Base-by-base conservation (phyloP, 2,797 vertebrate species). In the Erithacus rubecula region DNA sequence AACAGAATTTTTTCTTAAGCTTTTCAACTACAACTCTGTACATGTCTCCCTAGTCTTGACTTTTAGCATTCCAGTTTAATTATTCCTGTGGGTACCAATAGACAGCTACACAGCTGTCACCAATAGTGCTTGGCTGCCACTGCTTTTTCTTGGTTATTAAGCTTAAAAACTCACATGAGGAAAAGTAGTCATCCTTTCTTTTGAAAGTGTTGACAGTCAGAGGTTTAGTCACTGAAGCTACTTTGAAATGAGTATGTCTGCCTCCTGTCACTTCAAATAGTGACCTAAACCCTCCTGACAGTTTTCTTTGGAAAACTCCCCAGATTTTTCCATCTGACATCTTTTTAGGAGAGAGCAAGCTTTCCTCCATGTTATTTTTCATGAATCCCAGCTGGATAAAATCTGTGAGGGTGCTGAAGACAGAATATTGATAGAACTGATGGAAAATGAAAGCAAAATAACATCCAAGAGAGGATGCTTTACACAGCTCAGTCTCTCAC, bases 41-140 rank as follows among this genome's bases (percentile, higher is more conserved):
- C 55, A 80, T 68, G 44, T 89, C 74, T 75, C 18, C 26, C 30
- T 23, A 21, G 34, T 83, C 46, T 92, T 96, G 89, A 90, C 2
- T 5, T 90, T 93, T 95, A 95, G 55, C 14, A 26, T 96, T 96
- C 93, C 87, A 90, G 70, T 95, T 97, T 90, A 83, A 95, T 97
- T 97, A 97, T 97, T 96, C 90, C 94, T 32, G 0, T 47, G 78
- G 90, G 95, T 96, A 53, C 87, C 81, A 94, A 94, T 10, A 83
- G 51, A 67, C 84, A 97, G 84, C 87, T 94, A 92, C 4, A 47
- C 63, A 39, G 68, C 87, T 94, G 90, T 81, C 19, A 87, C 30
- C 23, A 53, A 55, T 27, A 47, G 83, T 1, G 32, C 55, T 86
- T 79, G 83, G 58, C 84, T 15, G 32, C 46, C 47, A 43, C 75